Evolutionary conservation across 2,113 vertebrate species (phyloP).

Genomic region (Spea multiplicata): DNA sequence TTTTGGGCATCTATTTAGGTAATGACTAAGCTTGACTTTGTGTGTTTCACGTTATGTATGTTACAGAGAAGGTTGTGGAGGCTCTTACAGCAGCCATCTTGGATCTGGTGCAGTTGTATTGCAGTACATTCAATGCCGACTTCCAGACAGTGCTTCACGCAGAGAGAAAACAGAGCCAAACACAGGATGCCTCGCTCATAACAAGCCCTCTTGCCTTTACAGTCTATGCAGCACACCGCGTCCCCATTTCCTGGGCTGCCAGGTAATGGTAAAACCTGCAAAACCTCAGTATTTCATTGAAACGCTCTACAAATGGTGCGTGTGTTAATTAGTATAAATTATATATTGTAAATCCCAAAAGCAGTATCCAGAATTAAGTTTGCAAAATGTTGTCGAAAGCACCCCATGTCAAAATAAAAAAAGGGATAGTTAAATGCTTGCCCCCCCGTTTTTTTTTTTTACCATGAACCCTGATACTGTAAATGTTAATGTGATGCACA

Average conservation of each 20-base stretch:
- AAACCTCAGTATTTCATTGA: no score
- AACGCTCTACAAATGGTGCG: no score
- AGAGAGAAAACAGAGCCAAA: constrained; percentile 58
- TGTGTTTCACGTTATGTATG: not conserved
- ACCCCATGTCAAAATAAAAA: no score
- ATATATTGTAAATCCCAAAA: no score
- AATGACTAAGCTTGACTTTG: not conserved
- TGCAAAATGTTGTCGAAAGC: no score
- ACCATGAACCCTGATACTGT: not conserved
- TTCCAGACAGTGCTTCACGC: constrained; percentile 77
- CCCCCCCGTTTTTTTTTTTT: no score
- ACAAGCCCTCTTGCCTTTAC: constrained; percentile 80
- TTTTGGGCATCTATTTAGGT: no score
- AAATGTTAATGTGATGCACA: constrained; percentile 18
- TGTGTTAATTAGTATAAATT: no score
- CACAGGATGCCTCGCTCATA: constrained; percentile 81
- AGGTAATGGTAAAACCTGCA: constrained; percentile 66
- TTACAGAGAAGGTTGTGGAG: constrained; percentile 83
- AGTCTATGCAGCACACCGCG: constrained; percentile 85
- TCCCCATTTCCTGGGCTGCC: constrained; percentile 92
- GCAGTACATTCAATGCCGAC: constrained; percentile 91
- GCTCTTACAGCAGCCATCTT: constrained; percentile 86
- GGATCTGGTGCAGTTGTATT: constrained; percentile 91
- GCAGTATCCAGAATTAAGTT: no score
- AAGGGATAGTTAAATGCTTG: no score